Evolutionary conservation across 2,888 invertebrate species (phyloP).

Genomic region (Agrotis puta): DNA sequence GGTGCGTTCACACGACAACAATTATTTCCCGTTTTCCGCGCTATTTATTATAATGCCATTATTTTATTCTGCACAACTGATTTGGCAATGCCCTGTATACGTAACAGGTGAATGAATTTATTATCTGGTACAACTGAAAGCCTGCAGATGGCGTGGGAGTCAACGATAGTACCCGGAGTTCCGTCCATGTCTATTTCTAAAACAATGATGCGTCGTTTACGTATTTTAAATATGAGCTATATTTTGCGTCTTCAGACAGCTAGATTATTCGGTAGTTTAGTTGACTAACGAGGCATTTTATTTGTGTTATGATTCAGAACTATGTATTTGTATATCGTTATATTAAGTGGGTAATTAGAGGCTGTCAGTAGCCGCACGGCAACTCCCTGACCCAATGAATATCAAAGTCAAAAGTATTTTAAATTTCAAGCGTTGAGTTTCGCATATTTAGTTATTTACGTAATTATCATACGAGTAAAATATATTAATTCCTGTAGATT

Average conservation of each 20-base stretch:
- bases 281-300: conserved; percentile 14
- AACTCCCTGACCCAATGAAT: conserved; percentile 38
- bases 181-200: conserved; percentile 39
- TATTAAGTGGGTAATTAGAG: conserved; percentile 33
- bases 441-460: conserved; percentile 10
- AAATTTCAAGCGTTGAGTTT: conserved; percentile 31
- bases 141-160: conserved; percentile 37
- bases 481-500: neutral
- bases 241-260: conserved; percentile 8
- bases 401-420: conserved; percentile 40
- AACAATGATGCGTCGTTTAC: conserved; percentile 41
- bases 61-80: conserved; percentile 46
- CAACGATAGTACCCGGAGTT: conserved; percentile 36
- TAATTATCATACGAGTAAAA: neutral
- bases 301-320: neutral
- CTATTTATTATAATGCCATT: conserved; percentile 62
- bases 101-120: conserved; percentile 27
- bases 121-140: conserved; percentile 17
- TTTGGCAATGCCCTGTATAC: conserved; percentile 22
- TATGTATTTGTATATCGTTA: conserved; percentile 24
- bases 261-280: conserved; percentile 32
- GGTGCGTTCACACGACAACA: conserved; percentile 83
- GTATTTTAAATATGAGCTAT: conserved; percentile 24
- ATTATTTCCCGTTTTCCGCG: conserved; percentile 75
- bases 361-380: conserved; percentile 14